Base-by-base conservation (phyloP, 2,888 invertebrate species). In the Stratiomys singularior region DNA sequence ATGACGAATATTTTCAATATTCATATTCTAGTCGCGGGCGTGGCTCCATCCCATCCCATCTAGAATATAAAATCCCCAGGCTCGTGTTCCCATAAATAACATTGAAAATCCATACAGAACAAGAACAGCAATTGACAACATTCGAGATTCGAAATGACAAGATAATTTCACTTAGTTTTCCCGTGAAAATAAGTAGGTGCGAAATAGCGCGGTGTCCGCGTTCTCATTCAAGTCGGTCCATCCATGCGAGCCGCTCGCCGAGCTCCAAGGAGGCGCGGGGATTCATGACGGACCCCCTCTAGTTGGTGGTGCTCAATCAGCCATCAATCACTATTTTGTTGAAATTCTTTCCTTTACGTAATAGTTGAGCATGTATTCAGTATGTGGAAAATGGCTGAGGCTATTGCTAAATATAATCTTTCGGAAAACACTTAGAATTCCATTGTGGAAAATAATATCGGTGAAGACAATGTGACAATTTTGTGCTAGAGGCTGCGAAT, bases 61-160 rank as follows among this genome's bases (percentile, higher is more conserved):
- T 25, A 23, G 58, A 13, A 52, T 52, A 52, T 52, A 52, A 13
- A 52, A 4, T 52, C 18, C 52, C 4, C 52, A 52, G 3, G 15
- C 18, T 23, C 25, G 4, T 25, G 46, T 47, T 69, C 44, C 69
- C 69, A 69, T 47, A 69, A 69, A 69, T 69, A 69, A 13, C 46
- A 46, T 25, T 25, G 21, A 46, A 69, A 11, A 46, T 66, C 37
- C 37, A 9, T 23, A 1, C 7, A 69, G 15, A 69, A 47, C 66
- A 66, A 18, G 47, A 69, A 2, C 69, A 69, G 47, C 69, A 69
- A 69, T 69, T 69, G 69, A 69, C 69, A 69, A 69, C 69, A 47
- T 69, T 69, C 25, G 30, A 69, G 69, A 13, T 69, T 69, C 13
- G 47, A 69, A 47, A 46, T 69, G 69, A 69, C 69, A 69, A 69